These are phyloP conservation scores for Cydia fagiglandana DNA, from an alignment of 1,140 invertebrate genomes.

Conservation along the genomic window DNA sequence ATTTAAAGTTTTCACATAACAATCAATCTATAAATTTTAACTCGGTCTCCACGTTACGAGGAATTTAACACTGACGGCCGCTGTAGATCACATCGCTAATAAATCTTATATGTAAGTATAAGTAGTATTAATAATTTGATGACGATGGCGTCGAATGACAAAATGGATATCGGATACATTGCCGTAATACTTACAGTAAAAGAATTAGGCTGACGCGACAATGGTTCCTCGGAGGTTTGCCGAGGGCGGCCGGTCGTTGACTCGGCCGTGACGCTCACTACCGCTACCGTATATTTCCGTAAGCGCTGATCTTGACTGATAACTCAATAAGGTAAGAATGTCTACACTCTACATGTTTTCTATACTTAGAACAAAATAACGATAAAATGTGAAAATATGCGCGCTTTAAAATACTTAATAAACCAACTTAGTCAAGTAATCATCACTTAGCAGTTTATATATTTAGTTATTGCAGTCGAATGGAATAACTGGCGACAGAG, in stretches of 20 bases:
- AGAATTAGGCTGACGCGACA: slow-evolving; percentile 33
- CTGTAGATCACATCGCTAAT: neutral
- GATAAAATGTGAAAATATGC: neutral
- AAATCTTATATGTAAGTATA: neutral
- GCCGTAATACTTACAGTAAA: neutral
- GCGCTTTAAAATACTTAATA: neutral
- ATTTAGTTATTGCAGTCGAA: neutral
- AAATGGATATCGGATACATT: neutral
- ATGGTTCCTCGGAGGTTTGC: neutral
- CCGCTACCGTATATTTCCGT: slow-evolving; percentile 38
- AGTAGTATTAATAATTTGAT: neutral
- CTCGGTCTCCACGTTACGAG: no score
- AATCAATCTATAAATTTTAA: no score
- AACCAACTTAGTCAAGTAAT: neutral
- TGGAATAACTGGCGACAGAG: no score
- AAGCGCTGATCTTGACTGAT: slow-evolving; percentile 17
- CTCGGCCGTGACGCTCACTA: slow-evolving; percentile 33
- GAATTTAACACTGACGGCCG: neutral
- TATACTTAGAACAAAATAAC: neutral
- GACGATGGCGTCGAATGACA: neutral
- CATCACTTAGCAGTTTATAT: neutral
- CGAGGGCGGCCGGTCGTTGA: slow-evolving; percentile 46
- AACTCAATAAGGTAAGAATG: slow-evolving; percentile 9
- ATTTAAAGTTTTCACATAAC: no score
- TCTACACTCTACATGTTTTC: neutral